A percentile compares a stretch with the other conserved stretches of the same genome.
These are phyloP conservation scores for Platyura marginata DNA, from an alignment of 1,140 invertebrate species.

Conservation along the genomic window DNA sequence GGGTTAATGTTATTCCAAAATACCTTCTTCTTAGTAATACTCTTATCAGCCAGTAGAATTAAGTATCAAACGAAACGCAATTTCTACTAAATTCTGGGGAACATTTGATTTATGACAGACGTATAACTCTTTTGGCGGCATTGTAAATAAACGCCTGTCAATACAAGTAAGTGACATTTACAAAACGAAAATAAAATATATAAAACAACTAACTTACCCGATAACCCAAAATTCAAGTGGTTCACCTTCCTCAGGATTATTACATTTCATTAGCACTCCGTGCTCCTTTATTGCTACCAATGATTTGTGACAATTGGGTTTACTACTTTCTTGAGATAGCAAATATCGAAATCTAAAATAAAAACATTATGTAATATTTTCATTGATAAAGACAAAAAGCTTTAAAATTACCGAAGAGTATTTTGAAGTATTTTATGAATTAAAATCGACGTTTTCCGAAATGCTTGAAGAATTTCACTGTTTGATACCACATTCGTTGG, in stretches of 20 bases:
- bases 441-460: constrained; percentile 40
- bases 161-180: constrained; percentile 1
- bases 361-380: constrained; percentile 7
- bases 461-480: constrained; percentile 38
- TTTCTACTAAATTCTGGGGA: constrained; percentile 63
- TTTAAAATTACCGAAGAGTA: constrained; percentile 36
- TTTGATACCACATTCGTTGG: constrained; percentile 27
- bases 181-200: neutral
- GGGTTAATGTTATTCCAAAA: no score
- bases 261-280: constrained; percentile 34
- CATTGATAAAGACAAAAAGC: neutral
- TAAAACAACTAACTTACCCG: constrained; percentile 20
- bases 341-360: constrained; percentile 27
- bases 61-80: constrained; percentile 51
- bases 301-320: constrained; percentile 41
- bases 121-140: constrained; percentile 55
- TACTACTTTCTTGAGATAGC: constrained; percentile 32
- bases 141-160: constrained; percentile 47
- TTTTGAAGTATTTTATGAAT: constrained; percentile 53
- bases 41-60: constrained; percentile 9
- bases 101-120: constrained; percentile 59
- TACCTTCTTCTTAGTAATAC: no score
- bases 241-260: neutral
- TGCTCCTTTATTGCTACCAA: constrained; percentile 60
- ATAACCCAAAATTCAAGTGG: constrained; percentile 29